These are phyloP conservation scores for Neoarius graeffei DNA, from an alignment of 2,113 vertebrate species.

Conservation along the genomic window DNA sequence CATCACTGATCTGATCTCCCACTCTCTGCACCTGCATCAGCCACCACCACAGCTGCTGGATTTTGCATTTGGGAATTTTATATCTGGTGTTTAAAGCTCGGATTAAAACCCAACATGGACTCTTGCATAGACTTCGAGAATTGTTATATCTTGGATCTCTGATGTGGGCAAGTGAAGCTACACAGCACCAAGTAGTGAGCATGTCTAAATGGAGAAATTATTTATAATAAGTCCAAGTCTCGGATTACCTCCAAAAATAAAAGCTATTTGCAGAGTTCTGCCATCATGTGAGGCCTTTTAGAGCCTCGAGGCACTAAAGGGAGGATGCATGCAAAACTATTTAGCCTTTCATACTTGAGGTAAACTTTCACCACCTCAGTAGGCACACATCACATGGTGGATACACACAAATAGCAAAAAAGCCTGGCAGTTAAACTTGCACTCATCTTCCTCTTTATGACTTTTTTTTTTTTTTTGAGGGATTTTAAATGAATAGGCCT, in stretches of 20 bases:
- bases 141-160: not conserved
- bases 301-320: conserved; percentile 20
- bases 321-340: conserved; percentile 30
- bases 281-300: conserved; percentile 39
- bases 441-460: not conserved
- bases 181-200: conserved; percentile 4
- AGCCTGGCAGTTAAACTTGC: not conserved
- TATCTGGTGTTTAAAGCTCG: not conserved
- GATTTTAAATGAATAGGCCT: not conserved
- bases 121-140: not conserved
- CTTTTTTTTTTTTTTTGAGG: not conserved
- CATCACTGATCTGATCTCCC: not conserved
- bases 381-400: conserved; percentile 33
- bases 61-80: not conserved
- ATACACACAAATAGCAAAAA: conserved; percentile 10
- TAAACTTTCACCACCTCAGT: conserved; percentile 24
- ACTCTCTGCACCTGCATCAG: conserved; percentile 21
- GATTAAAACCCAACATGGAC: not conserved
- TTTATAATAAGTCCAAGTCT: conserved; percentile 51
- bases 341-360: conserved; percentile 28
- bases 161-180: not conserved
- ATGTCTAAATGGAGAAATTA: conserved; percentile 47
- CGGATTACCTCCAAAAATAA: conserved; percentile 59
- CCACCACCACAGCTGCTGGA: not conserved
- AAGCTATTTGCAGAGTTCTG: conserved; percentile 37